phyloP scores from a whole-genome alignment of 2,113 vertebrate genomes.

The Sinosuthora webbiana region DNA sequence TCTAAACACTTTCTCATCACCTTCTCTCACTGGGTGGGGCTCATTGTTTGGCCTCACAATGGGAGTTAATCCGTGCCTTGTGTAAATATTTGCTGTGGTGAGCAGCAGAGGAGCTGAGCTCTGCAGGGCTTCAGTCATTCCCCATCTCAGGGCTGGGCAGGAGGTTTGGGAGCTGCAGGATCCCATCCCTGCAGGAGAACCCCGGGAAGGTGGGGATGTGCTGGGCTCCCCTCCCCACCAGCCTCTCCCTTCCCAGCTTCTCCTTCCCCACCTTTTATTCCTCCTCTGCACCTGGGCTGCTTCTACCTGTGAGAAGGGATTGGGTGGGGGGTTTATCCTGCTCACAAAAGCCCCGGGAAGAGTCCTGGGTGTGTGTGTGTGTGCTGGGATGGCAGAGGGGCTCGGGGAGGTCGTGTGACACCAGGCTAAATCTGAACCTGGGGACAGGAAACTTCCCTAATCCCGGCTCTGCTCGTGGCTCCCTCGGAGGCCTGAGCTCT shows the following conservation, averaged over 20 bases:
- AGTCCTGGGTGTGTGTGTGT: too few relatives aligned
- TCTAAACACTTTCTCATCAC: neutral
- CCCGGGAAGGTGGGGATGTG: neutral
- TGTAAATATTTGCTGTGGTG: neutral
- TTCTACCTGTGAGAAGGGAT: neutral
- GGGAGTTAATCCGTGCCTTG: neutral
- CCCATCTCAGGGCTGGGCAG: accelerated
- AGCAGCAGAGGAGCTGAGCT: neutral
- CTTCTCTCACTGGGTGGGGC: neutral
- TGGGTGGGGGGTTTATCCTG: neutral
- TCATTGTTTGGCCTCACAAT: neutral
- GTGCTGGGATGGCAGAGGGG: neutral
- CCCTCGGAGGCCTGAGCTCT: neutral
- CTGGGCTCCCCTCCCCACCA: neutral
- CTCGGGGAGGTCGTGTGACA: neutral
- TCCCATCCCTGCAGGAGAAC: neutral
- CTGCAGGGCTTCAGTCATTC: accelerated
- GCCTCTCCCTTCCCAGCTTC: neutral
- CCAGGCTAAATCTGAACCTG: neutral
- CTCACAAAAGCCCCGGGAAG: neutral
- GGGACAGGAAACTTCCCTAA: slow-evolving; percentile 5
- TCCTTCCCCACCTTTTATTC: neutral
- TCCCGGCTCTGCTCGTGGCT: neutral
- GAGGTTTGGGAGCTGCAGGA: neutral
- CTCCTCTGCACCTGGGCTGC: accelerated